Evolutionary conservation across 2,113 vertebrate species (phyloP), one percentile per base, ranked within the genome.

Genomic region (Phalacrocorax brasilianus): DNA sequence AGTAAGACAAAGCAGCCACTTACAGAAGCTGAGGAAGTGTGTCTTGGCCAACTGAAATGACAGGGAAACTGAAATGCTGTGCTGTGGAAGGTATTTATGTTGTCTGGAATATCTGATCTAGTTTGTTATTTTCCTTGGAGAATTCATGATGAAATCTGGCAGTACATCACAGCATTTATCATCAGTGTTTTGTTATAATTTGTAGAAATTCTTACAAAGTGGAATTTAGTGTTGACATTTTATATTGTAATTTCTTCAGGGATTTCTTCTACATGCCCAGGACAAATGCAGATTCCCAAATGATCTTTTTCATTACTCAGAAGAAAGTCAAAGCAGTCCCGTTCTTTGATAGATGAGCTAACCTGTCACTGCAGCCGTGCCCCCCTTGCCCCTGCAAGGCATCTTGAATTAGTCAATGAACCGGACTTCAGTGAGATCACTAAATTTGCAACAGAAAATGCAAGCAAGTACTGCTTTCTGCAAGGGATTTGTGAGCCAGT

Each of bases 161-260:
- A 87, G 86, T 75, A 81, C 58, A 85, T 91, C 87, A 85, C 42
- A 75, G 80, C 72, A 72, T 93, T 94, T 93, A 93, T 92, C 86
- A 89, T 62, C 67, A 66, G 35, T 70, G 63, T 85, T 95, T 94
- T 95, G 73, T 93, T 94, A 53, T 81, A 95, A 92, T 96, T 85
- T 85, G 84, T 62, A 85, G 71, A 88, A 85, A 91, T 91, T 95
- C 66, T 95, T 53, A 92, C 77, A 30, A 93, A 93, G 73, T 79
- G 42, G 77, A 89, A 73, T 89, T 96, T 44, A 78, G 35, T 35
- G 50, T 79, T 95, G 91, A 88, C 58, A 82, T 87, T 87, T 96
- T 59, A 49, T 56, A 73, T 42, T 45, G 33, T 78, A 68, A 92
- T 93, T 94, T 88, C 95, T 94, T 88, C 16, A 26, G 95, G 83